Evolutionary conservation across 1,140 invertebrate genomes (phyloP), one percentile per base, ranked within the genome.

Genomic region (Parapsyche elsis): DNA sequence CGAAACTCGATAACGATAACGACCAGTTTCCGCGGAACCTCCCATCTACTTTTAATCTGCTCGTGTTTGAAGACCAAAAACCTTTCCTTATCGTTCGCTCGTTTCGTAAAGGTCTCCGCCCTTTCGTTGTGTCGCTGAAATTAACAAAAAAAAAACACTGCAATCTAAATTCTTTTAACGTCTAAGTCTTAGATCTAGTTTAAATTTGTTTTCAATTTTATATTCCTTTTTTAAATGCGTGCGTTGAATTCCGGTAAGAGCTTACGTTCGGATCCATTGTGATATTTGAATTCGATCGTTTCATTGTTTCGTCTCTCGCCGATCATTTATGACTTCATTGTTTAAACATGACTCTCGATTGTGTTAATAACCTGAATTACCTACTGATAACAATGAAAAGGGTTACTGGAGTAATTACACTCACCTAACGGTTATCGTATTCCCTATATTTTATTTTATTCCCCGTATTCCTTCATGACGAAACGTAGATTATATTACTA

Each of bases 311-410:
- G 19, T 67, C 19, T 67, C 24, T 10, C 0, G 30, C 24, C 26
- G 38, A 49, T n/a, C 38, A 46, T 73, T 73, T 73, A 46, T 73
- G 38, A 10, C 38, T 23, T 73, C 45, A 73, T 73, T 73, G 71
- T 73, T 73, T 38, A 73, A 73, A 73, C 71, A 73, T 73, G 71
- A 45, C 30, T 73, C 30, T 71, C 30, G 23, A 12, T 26, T 71
- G 30, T 73, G 10, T 24, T 53, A 53, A 53, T 53, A 53, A 53
- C 49, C 16, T 16, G 10, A 53, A 53, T 53, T 53, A 53, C 49
- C 16, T 53, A 16, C 16, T 16, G 49, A 53, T 12, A 53, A 53
- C 49, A 53, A 53, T 53, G 49, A 53, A 53, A 16, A 53, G 16
- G 49, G 10, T 53, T 10, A 53, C 49, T 53, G 49, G 49, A 53